Percentiles rank a stretch among this genome's conserved stretches.
phyloP scores from a whole-genome alignment of 2,888 invertebrate species.

The Acrobasis consociella region DNA sequence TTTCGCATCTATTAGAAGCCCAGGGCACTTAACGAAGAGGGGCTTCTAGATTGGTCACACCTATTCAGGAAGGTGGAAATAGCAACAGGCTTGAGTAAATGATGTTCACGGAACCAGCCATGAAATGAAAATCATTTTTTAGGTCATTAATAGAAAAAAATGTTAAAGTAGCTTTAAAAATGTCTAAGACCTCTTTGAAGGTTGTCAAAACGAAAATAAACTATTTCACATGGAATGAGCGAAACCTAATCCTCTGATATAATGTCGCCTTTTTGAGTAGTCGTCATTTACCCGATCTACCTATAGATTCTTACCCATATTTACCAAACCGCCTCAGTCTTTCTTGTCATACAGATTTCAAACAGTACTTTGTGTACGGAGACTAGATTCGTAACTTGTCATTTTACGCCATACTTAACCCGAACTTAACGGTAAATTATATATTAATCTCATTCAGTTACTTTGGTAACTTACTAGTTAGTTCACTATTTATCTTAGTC shows the following conservation, averaged over 20 bases:
- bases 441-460: slow-evolving; percentile 66
- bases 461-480: slow-evolving; percentile 67
- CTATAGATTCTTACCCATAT: not conserved
- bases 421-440: slow-evolving; percentile 42
- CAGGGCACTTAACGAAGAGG: not conserved
- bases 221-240: not conserved
- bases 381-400: slow-evolving; percentile 69
- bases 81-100: no score
- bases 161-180: no score
- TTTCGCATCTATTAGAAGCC: not conserved
- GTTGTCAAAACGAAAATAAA: slow-evolving; percentile 12
- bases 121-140: no score
- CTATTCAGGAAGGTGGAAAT: no score
- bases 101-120: no score
- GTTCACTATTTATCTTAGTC: slow-evolving; percentile 12
- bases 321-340: slow-evolving; percentile 52
- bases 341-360: slow-evolving; percentile 50
- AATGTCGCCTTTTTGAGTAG: not conserved
- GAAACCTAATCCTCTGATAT: not conserved
- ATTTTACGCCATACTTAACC: slow-evolving; percentile 43
- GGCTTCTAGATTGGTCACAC: no score
- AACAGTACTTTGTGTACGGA: slow-evolving; percentile 55
- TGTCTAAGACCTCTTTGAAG: not conserved
- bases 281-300: not conserved
- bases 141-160: no score